These are phyloP conservation scores for Dryobotodes eremita DNA, from an alignment of 2,888 invertebrate species.

Conservation along the genomic window DNA sequence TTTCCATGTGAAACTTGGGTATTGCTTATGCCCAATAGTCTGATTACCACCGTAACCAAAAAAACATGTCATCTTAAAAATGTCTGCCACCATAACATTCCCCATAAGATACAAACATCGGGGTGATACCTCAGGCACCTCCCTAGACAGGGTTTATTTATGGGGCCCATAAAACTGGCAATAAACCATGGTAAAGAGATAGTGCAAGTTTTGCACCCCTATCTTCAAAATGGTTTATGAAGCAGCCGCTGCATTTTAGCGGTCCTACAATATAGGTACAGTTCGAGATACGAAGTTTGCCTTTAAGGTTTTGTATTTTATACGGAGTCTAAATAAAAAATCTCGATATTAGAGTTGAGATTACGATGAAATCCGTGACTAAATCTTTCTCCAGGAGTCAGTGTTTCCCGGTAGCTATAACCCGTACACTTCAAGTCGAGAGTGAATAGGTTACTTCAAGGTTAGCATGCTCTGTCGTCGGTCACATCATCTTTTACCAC, in stretches of 20 bases:
- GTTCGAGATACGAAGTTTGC: neutral
- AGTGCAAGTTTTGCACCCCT: slow-evolving; percentile 33
- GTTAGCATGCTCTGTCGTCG: no score
- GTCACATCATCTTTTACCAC: no score
- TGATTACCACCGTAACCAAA: neutral
- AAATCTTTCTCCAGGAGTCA: no score
- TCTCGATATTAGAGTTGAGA: no score
- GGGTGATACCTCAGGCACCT: slow-evolving; percentile 43
- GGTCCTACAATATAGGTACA: neutral
- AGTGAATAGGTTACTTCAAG: no score
- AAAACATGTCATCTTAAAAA: slow-evolving; percentile 17
- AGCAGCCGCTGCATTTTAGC: slow-evolving; percentile 4
- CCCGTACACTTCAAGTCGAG: no score
- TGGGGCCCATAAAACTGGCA: slow-evolving; percentile 61
- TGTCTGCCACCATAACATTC: slow-evolving; percentile 1
- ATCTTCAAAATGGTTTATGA: slow-evolving; percentile 24
- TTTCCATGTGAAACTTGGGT: neutral
- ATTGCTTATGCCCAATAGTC: neutral
- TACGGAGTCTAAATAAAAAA: no score
- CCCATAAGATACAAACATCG: slow-evolving; percentile 13
- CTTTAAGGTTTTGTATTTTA: neutral
- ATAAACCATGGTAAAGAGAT: slow-evolving; percentile 49
- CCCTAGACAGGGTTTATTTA: slow-evolving; percentile 42
- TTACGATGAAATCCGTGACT: no score
- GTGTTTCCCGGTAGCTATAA: no score